phyloP scores from a whole-genome alignment of 1,140 invertebrate species.

The Eulimnadia texana region DNA sequence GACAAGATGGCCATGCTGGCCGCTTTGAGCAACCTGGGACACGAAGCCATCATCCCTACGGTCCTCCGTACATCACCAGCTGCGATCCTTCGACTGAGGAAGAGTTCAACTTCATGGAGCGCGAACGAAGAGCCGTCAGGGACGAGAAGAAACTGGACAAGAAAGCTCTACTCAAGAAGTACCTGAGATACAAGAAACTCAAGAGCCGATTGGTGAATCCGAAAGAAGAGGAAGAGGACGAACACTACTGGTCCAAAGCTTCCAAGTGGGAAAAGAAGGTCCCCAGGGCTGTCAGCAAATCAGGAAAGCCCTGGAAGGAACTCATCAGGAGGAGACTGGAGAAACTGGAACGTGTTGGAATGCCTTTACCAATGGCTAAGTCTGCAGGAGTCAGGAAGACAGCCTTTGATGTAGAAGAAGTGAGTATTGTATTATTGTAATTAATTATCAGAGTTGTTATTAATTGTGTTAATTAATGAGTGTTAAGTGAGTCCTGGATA shows the following conservation, averaged over 20 bases:
- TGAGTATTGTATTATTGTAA: too few species aligned
- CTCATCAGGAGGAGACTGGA: too few species aligned
- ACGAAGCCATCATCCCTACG: slow-evolving; percentile 17
- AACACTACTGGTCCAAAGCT: slow-evolving; percentile 1
- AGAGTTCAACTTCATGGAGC: slow-evolving; percentile 17
- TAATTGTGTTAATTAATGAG: too few species aligned
- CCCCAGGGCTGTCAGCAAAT: neutral
- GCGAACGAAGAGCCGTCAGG: slow-evolving; percentile 6
- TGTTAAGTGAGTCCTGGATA: too few species aligned
- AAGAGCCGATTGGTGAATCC: neutral
- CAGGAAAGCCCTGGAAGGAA: too few species aligned
- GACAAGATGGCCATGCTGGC: slow-evolving; percentile 16
- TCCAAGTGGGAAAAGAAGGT: slow-evolving; percentile 1
- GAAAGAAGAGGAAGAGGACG: slow-evolving; percentile 7
- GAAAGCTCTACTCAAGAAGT: slow-evolving; percentile 3
- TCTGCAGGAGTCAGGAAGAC: too few species aligned
- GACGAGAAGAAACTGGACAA: neutral
- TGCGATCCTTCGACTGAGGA: slow-evolving; percentile 10
- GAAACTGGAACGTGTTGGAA: neutral
- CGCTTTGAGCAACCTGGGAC: slow-evolving; percentile 22
- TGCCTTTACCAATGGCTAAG: too few species aligned
- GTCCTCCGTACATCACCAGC: slow-evolving; percentile 17
- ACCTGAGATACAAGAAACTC: neutral
- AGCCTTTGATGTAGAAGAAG: too few species aligned
- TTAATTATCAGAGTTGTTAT: too few species aligned